phyloP scores from a whole-genome alignment of 2,113 vertebrate species.

The Chroicocephalus ridibundus region DNA sequence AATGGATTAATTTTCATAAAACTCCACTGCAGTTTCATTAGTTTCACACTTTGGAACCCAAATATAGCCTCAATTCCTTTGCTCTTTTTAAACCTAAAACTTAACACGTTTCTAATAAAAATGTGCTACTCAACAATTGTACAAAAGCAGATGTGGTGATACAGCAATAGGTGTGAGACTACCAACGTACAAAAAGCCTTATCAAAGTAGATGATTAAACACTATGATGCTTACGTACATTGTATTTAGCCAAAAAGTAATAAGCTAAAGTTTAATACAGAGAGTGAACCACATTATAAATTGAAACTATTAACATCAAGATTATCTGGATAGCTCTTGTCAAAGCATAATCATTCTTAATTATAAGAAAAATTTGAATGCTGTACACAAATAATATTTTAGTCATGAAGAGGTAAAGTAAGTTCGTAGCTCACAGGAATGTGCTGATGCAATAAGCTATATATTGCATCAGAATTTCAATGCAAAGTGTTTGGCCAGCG shows the following conservation, averaged over 20 bases:
- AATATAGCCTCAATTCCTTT: background rate
- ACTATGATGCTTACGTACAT: background rate
- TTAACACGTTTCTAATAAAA: background rate
- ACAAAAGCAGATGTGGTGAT: background rate
- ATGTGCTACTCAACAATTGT: background rate
- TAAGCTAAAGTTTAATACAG: background rate
- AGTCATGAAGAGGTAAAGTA: background rate
- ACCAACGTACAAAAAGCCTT: background rate
- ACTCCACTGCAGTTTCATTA: background rate
- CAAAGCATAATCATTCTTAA: background rate
- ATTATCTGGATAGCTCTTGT: background rate
- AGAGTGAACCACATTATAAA: background rate
- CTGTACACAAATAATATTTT: background rate
- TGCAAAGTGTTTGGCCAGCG: background rate
- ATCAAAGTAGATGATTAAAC: background rate
- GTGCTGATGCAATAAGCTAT: background rate
- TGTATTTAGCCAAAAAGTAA: background rate
- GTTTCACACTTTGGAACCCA: background rate
- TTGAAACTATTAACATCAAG: background rate
- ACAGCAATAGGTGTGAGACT: background rate
- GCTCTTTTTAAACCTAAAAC: background rate
- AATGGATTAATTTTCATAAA: background rate
- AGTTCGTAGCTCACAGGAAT: background rate
- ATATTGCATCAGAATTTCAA: slow-evolving; percentile 10
- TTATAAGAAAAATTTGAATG: background rate